Conservation (phyloP, 2,797 vertebrate genomes). For the Sebastes elongatus region DNA sequence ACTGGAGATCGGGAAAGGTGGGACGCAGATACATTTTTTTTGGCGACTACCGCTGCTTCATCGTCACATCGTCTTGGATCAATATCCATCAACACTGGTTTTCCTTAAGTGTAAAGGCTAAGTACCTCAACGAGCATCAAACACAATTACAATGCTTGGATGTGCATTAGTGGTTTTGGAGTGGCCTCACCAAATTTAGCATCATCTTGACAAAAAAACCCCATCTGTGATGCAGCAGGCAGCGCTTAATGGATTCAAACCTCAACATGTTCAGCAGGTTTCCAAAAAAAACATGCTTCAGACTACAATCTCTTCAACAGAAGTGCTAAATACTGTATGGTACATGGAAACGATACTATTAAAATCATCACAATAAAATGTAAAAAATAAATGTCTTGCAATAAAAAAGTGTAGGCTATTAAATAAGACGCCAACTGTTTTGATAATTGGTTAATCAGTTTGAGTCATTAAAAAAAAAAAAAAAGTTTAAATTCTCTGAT, state of each 20-base stretch:
- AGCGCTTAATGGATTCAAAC: slow-evolving; percentile 34
- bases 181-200: slow-evolving; percentile 52
- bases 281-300: neutral
- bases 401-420: neutral
- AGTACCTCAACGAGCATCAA: slow-evolving; percentile 58
- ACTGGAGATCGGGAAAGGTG: neutral
- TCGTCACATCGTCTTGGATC: slow-evolving; percentile 52
- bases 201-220: slow-evolving; percentile 19
- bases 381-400: neutral
- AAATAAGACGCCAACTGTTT: no score
- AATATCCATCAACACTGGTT: slow-evolving; percentile 66
- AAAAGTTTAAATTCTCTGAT: no score
- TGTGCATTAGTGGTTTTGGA: slow-evolving; percentile 67
- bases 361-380: neutral
- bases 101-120: slow-evolving; percentile 58
- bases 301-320: neutral
- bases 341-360: neutral
- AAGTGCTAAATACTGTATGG: neutral
- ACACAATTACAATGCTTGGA: slow-evolving; percentile 39
- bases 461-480: no score
- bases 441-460: no score
- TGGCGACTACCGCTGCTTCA: slow-evolving; percentile 17
- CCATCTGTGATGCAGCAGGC: neutral
- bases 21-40: neutral
- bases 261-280: slow-evolving; percentile 8